Conservation (phyloP, 2,888 invertebrate species). For the Lasiommata megera region DNA sequence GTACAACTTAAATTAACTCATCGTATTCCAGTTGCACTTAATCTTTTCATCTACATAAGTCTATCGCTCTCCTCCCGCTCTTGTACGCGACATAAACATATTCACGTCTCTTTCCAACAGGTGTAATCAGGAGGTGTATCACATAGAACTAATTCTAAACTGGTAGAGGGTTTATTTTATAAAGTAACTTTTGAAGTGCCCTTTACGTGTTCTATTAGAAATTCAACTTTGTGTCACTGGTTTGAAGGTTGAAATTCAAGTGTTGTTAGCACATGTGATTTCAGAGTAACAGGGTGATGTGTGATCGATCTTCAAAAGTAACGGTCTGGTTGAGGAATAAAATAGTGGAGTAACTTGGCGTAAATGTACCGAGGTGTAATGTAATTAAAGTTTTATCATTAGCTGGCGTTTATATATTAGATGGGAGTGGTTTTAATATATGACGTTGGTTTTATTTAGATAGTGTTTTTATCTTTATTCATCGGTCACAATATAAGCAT, state of each 20-base stretch:
- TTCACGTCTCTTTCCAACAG: conserved; percentile 7
- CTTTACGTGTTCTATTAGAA: neutral
- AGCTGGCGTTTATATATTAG: too few species aligned
- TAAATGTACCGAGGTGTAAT: neutral
- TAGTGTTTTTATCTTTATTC: too few species aligned
- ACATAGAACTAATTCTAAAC: conserved; percentile 24
- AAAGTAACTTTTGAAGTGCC: conserved; percentile 17
- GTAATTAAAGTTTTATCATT: conserved; percentile 23
- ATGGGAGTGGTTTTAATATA: neutral
- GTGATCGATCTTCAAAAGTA: conserved; percentile 23
- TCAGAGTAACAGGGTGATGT: neutral
- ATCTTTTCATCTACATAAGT: conserved; percentile 33
- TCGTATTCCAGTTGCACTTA: conserved; percentile 30
- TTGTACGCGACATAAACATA: neutral
- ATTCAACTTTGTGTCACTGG: neutral
- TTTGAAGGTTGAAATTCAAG: neutral
- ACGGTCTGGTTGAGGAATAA: conserved; percentile 16
- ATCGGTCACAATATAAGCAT: too few species aligned
- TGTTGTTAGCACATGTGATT: neutral
- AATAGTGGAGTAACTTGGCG: conserved; percentile 3
- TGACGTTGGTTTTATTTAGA: neutral
- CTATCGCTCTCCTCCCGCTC: neutral
- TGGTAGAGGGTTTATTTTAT: conserved; percentile 18
- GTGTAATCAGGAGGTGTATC: conserved; percentile 8
- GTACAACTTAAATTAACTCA: conserved; percentile 36